phyloP scores from a whole-genome alignment of 2,888 invertebrate genomes.

The Myopa testacea region DNA sequence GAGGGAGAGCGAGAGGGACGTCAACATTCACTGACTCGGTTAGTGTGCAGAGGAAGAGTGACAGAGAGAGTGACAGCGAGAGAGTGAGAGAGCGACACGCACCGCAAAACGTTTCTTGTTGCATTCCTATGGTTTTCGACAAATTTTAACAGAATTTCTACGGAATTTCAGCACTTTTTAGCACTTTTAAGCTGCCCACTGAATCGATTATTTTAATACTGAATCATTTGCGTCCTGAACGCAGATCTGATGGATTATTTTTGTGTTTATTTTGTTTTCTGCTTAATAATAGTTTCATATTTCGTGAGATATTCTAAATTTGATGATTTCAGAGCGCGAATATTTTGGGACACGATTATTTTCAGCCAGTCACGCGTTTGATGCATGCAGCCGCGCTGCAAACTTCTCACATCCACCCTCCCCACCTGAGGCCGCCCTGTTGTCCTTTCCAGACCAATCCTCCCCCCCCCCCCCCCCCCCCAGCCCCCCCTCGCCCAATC shows the following conservation, averaged over 20 bases:
- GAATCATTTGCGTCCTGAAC: neutral
- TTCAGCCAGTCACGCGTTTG: no score
- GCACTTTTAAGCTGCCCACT: neutral
- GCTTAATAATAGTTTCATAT: neutral
- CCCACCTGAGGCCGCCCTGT: no score
- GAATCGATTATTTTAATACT: neutral
- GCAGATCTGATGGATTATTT: neutral
- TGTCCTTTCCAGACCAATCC: no score
- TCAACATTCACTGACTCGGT: neutral
- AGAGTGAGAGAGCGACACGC: slow-evolving; percentile 17
- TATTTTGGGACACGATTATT: no score
- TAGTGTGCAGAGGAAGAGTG: neutral
- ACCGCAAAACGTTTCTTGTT: neutral
- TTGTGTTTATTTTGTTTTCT: neutral
- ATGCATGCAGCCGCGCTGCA: no score
- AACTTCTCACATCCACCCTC: no score
- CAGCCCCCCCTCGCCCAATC: no score
- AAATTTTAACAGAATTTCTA: neutral
- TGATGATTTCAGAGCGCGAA: no score
- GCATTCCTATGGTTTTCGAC: neutral
- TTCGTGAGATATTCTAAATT: no score
- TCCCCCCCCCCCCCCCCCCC: no score
- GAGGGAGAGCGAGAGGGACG: slow-evolving; percentile 30
- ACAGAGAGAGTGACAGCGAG: slow-evolving; percentile 18
- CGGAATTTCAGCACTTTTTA: neutral